Evolutionary conservation across 2,113 vertebrate species (phyloP), one percentile per base, ranked within the genome.

Genomic region (Chiloscyllium plagiosum): DNA sequence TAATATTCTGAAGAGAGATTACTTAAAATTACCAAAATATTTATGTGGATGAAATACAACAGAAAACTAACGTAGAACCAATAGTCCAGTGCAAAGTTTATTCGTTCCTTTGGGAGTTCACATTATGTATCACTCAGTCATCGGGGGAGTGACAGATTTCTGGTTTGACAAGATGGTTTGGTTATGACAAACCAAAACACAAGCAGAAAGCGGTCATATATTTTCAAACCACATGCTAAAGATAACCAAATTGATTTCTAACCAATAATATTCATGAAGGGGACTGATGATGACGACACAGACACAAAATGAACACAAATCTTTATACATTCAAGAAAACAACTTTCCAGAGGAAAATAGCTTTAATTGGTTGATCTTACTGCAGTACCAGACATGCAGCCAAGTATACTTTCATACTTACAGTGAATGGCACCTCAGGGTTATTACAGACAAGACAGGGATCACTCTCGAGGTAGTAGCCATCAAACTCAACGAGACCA

Each of bases 401-500:
- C 90, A 50, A 15, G 37, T 37, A 19, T 72, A 96, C 13, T 20
- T 86, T 47, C n/a, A 8, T 95, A 99, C 99, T 98, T 97, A 99
- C 99, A 86, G 99, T 99, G 96, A 99, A 99, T 0, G 99, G 98
- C 97, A 99, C 99, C 97, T 99, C 99, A 0, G 99, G 99, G 93
- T 99, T 99, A 97, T 99, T 99, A 97, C 99, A 99, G 95, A 99
- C 99, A 72, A 99, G 97, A 96, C 99, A 99, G 85, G 99, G 99
- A 56, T 99, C 99, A 42, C 99, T 99, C 97, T 99, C 99, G 96
- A 99, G 97, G 96, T 98, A 99, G 96, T 99, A 99, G 20, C 99
- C 99, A 97, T 99, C 99, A 83, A 99, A 99, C 96, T 99, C 99
- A 97, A 99, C 99, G 7, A 99, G 97, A 92, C 99, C 99, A 93